These are phyloP conservation scores for Stenodera caucasica DNA, from an alignment of 2,888 invertebrate species.

Conservation along the genomic window DNA sequence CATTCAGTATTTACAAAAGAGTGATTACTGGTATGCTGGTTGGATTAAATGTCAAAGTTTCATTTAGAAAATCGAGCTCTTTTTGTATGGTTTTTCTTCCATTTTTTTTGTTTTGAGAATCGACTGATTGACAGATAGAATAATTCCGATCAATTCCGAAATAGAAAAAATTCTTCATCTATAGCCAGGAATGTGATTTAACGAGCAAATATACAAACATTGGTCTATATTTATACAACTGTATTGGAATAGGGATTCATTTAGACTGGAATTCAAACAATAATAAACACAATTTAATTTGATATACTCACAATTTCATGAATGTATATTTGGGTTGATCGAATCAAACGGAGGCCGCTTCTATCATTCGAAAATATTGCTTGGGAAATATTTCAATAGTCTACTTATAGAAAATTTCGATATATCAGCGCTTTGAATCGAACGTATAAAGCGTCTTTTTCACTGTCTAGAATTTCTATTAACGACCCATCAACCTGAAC, in stretches of 20 bases:
- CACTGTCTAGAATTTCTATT: too few relatives aligned
- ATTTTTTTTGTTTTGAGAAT: too few relatives aligned
- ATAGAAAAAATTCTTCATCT: neutral
- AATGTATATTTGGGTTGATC: neutral
- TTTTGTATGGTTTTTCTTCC: too few relatives aligned
- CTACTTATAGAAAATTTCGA: too few relatives aligned
- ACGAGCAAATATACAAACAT: neutral
- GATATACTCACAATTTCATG: neutral
- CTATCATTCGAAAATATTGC: neutral
- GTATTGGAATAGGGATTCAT: neutral
- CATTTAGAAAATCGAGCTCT: neutral
- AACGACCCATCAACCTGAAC: too few relatives aligned
- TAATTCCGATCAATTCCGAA: neutral
- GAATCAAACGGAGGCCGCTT: neutral
- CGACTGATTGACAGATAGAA: neutral
- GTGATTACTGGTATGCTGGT: neutral
- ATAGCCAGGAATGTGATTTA: conserved; percentile 2
- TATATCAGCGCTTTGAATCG: too few relatives aligned
- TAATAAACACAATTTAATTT: conserved; percentile 5
- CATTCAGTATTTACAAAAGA: neutral
- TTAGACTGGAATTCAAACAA: neutral
- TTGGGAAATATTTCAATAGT: too few relatives aligned
- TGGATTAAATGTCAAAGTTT: neutral
- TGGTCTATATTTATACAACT: conserved; percentile 3
- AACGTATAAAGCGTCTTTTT: too few relatives aligned